A percentile compares a stretch with the other conserved stretches of the same genome.
phyloP scores from a whole-genome alignment of 2,113 vertebrate species.

The Podilymbus podiceps region DNA sequence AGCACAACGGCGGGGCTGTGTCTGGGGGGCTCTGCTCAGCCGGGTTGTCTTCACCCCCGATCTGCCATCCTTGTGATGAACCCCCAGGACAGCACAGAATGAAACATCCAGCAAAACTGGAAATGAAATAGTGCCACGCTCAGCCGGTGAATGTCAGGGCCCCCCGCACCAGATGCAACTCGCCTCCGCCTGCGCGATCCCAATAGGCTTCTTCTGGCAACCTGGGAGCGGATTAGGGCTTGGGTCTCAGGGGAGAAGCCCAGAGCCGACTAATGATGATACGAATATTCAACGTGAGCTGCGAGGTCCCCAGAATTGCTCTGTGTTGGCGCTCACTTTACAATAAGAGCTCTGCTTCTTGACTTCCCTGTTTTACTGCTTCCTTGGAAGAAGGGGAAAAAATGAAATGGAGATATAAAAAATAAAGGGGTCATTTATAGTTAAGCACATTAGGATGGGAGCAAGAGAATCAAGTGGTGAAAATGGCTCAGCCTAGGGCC shows the following conservation, averaged over 20 bases:
- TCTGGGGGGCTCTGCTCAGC: neutral
- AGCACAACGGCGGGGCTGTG: neutral
- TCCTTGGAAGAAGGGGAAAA: constrained; percentile 3
- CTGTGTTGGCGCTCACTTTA: neutral
- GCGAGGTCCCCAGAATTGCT: neutral
- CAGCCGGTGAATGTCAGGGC: neutral
- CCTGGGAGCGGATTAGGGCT: neutral
- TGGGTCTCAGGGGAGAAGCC: neutral
- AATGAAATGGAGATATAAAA: constrained; percentile 42
- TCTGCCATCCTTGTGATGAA: neutral
- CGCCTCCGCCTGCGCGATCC: neutral
- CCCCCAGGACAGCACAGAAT: neutral
- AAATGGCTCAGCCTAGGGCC: neutral
- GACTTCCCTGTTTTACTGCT: neutral
- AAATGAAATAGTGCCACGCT: neutral
- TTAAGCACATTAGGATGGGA: constrained; percentile 32
- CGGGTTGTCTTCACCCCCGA: neutral
- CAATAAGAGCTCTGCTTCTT: constrained; percentile 18
- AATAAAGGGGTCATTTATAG: constrained; percentile 58
- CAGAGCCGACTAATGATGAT: neutral
- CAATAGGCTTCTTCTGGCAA: neutral
- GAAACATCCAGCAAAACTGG: neutral
- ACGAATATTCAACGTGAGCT: neutral
- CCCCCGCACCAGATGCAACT: neutral
- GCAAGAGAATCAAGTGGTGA: neutral